These are phyloP conservation scores for Teinopalpus imperialis DNA, from an alignment of 2,888 invertebrate species.

Conservation along the genomic window DNA sequence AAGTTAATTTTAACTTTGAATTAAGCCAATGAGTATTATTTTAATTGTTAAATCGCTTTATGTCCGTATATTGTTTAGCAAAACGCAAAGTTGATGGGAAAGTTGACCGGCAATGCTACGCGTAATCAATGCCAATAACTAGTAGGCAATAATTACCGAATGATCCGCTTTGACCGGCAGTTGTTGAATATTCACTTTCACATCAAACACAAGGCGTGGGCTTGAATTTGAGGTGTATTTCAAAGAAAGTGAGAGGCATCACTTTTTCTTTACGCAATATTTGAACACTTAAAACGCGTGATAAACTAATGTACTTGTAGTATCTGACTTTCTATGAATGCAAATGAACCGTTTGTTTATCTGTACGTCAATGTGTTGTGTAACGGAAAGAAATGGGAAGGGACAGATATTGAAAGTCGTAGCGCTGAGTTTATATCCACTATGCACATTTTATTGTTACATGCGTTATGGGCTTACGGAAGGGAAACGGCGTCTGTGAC, in stretches of 20 bases:
- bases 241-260: slow-evolving; percentile 71
- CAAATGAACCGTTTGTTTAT: slow-evolving; percentile 8
- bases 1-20: slow-evolving; percentile 14
- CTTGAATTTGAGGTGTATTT: slow-evolving; percentile 54
- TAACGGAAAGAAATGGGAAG: slow-evolving; percentile 20
- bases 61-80: slow-evolving; percentile 17
- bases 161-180: slow-evolving; percentile 45
- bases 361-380: slow-evolving; percentile 18
- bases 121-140: slow-evolving; percentile 48
- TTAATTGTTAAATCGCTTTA: slow-evolving; percentile 23
- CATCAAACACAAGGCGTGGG: slow-evolving; percentile 50
- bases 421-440: slow-evolving; percentile 14
- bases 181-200: slow-evolving; percentile 67
- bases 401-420: slow-evolving; percentile 29
- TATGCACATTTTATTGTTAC: slow-evolving; percentile 28
- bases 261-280: slow-evolving; percentile 71
- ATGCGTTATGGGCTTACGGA: slow-evolving; percentile 34
- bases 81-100: slow-evolving; percentile 44
- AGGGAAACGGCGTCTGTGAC: slow-evolving; percentile 31
- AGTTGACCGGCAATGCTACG: slow-evolving; percentile 49
- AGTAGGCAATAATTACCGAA: slow-evolving; percentile 43
- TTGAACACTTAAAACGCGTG: slow-evolving; percentile 40
- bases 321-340: slow-evolving; percentile 5
- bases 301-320: slow-evolving; percentile 20
- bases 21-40: slow-evolving; percentile 12